Evolutionary conservation across 2,888 invertebrate species (phyloP).

Genomic region (Eristalis intricaria): DNA sequence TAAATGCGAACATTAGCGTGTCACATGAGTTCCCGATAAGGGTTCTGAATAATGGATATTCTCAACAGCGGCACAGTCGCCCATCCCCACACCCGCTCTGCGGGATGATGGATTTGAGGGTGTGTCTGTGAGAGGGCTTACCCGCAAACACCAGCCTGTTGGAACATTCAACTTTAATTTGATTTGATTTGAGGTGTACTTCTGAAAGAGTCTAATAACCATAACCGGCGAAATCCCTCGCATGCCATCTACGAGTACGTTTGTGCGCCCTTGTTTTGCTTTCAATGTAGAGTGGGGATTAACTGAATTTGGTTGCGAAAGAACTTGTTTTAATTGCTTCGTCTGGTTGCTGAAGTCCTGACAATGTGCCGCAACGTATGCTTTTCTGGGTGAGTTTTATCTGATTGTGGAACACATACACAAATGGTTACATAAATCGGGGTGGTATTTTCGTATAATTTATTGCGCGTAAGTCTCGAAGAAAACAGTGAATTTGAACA

Average conservation of each 20-base stretch:
- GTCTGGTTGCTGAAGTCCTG: constrained; percentile 31
- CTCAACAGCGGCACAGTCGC: constrained; percentile 15
- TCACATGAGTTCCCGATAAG: constrained; percentile 67
- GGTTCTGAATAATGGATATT: constrained; percentile 65
- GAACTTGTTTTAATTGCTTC: constrained; percentile 45
- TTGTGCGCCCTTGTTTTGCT: constrained; percentile 10
- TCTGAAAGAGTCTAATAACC: constrained; percentile 40
- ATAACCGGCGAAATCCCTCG: constrained; percentile 12
- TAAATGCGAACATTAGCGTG: constrained; percentile 70
- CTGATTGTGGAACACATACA: too few species aligned
- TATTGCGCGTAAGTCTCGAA: too few species aligned
- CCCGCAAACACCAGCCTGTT: neutral
- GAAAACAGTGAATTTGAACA: too few species aligned
- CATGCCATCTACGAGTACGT: neutral
- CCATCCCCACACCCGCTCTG: neutral
- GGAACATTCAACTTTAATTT: constrained; percentile 58
- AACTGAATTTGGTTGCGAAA: constrained; percentile 46
- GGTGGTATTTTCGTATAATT: too few species aligned
- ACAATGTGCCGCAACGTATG: neutral
- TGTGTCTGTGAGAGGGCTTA: neutral
- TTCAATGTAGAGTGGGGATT: constrained; percentile 19
- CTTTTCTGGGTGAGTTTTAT: neutral
- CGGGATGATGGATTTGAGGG: neutral
- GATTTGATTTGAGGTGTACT: constrained; percentile 63
- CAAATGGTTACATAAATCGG: too few species aligned